Percentiles rank a stretch among this genome's conserved stretches.
Conservation (phyloP, 2,113 vertebrate genomes). For the Pteruthius melanotis region DNA sequence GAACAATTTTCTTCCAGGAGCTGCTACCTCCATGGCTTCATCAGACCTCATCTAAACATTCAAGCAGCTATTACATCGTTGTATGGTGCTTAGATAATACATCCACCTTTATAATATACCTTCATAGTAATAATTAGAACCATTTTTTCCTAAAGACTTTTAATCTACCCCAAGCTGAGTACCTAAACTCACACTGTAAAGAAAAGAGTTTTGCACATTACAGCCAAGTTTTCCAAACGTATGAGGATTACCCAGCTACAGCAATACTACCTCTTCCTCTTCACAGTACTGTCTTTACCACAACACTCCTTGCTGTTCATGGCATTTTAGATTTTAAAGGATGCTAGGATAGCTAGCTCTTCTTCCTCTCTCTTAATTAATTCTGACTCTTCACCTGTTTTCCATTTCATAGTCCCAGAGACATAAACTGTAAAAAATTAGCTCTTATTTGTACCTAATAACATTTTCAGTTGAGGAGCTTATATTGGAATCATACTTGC, state of each 20-base stretch:
- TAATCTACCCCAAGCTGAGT: not conserved
- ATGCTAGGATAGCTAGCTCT: not conserved
- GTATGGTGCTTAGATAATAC: not conserved
- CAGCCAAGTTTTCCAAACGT: not conserved
- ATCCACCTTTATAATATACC: not conserved
- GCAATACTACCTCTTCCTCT: not conserved
- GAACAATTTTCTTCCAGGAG: not conserved
- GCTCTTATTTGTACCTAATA: slow-evolving; percentile 63
- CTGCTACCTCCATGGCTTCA: not conserved
- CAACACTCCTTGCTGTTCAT: not conserved
- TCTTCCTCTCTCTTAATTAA: slow-evolving; percentile 28
- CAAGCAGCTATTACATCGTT: not conserved
- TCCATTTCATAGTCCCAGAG: slow-evolving; percentile 41
- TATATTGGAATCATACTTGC: slow-evolving; percentile 48
- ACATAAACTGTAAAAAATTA: slow-evolving; percentile 61
- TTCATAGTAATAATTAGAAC: not conserved
- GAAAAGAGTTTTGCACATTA: not conserved
- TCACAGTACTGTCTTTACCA: not conserved
- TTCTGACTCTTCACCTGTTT: slow-evolving; percentile 47
- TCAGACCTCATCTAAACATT: not conserved
- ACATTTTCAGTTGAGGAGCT: slow-evolving; percentile 32
- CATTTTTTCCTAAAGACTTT: not conserved
- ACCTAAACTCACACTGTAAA: not conserved
- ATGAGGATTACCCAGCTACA: not conserved
- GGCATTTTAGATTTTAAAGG: not conserved